Evolutionary conservation across 2,113 vertebrate species (phyloP).

Genomic region (Tyrannus savana): DNA sequence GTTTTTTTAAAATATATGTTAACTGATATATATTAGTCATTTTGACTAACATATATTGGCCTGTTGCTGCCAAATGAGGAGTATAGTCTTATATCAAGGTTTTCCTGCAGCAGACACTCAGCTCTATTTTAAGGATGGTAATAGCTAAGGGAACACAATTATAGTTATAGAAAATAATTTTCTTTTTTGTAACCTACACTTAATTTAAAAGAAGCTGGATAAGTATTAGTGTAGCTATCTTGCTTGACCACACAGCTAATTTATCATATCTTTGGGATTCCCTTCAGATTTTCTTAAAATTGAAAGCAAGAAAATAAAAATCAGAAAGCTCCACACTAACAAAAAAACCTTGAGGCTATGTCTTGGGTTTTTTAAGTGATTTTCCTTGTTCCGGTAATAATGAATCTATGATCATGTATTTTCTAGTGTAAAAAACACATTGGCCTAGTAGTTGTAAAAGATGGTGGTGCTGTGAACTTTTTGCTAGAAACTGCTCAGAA

Average conservation of each 20-base stretch:
- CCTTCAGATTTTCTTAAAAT: background rate
- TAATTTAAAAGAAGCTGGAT: background rate
- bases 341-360: background rate
- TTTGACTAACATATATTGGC: background rate
- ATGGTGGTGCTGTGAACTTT: background rate
- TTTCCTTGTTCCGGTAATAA: background rate
- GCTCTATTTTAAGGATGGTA: background rate
- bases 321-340: background rate
- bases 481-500: background rate
- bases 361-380: background rate
- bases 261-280: background rate
- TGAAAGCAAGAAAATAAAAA: background rate
- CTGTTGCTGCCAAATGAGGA: background rate
- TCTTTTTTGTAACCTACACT: background rate
- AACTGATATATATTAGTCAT: background rate
- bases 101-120: conserved; percentile 5
- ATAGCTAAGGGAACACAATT: background rate
- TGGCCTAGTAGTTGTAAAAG: background rate
- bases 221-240: background rate
- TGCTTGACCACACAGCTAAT: background rate
- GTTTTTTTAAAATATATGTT: background rate
- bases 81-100: background rate
- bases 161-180: background rate
- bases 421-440: background rate
- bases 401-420: background rate